These are phyloP conservation scores for Pseudorectes ferrugineus DNA, from an alignment of 2,113 vertebrate species.

Conservation along the genomic window DNA sequence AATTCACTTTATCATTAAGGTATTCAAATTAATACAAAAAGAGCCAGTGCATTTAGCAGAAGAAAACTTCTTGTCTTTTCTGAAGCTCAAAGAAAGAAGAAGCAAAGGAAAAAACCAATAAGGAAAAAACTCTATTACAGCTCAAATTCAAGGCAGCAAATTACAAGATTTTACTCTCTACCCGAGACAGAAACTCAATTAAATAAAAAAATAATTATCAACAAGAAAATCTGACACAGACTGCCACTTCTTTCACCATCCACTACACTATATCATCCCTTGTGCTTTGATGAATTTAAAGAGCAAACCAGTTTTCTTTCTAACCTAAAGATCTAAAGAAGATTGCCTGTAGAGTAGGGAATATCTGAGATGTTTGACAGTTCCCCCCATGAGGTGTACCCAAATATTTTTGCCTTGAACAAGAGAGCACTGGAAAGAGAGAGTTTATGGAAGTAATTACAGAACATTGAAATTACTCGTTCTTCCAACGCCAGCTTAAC, in stretches of 20 bases:
- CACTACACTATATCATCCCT: background rate
- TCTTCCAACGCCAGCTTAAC: background rate
- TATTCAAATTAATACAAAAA: background rate
- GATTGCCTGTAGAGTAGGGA: background rate
- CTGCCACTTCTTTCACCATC: background rate
- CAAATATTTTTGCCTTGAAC: background rate
- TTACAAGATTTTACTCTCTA: background rate
- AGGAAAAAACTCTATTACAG: background rate
- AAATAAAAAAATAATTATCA: background rate
- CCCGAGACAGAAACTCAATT: background rate
- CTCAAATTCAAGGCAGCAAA: background rate
- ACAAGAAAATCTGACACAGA: background rate
- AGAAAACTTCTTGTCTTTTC: background rate
- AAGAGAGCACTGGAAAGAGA: background rate
- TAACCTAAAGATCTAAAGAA: background rate
- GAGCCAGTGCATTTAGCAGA: background rate
- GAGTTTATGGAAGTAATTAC: background rate
- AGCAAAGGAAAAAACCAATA: background rate
- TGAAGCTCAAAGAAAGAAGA: background rate
- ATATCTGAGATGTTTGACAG: fast-evolving
- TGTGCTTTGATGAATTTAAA: background rate
- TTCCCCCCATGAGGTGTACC: background rate
- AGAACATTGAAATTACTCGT: fast-evolving
- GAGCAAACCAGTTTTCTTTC: background rate
- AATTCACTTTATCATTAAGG: background rate